phyloP scores from a whole-genome alignment of 1,140 invertebrate species.

The Bathynomus jamesi region DNA sequence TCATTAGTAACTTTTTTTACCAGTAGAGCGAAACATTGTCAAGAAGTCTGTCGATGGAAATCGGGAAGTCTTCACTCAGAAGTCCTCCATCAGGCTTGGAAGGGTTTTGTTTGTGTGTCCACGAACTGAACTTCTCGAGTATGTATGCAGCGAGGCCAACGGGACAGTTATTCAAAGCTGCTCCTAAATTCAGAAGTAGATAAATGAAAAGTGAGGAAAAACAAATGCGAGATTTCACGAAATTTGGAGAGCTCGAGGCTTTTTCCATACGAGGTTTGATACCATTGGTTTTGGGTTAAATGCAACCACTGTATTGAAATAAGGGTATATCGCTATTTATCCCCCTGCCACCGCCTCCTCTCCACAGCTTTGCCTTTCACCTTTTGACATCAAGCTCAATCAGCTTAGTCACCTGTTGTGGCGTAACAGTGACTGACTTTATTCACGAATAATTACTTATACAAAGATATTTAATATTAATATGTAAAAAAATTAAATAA shows the following conservation, averaged over 20 bases:
- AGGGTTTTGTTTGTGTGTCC: slow-evolving; percentile 56
- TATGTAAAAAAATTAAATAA: too few relatives aligned
- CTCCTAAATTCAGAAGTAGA: slow-evolving; percentile 39
- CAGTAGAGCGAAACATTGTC: slow-evolving; percentile 88
- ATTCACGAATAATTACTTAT: too few relatives aligned
- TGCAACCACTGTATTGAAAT: neutral
- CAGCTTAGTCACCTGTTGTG: too few relatives aligned
- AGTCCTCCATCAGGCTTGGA: slow-evolving; percentile 62
- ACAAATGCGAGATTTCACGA: neutral
- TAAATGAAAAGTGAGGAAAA: neutral
- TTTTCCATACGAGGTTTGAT: neutral
- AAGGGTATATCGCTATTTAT: neutral
- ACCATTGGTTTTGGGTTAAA: neutral
- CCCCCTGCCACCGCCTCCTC: neutral
- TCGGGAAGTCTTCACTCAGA: slow-evolving; percentile 43
- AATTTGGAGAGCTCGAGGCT: neutral
- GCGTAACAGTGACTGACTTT: too few relatives aligned
- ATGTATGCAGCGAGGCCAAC: slow-evolving; percentile 70
- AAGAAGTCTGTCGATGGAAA: slow-evolving; percentile 62
- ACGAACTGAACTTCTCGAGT: slow-evolving; percentile 74
- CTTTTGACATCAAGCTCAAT: too few relatives aligned
- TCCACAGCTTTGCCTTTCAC: neutral
- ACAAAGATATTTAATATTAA: too few relatives aligned
- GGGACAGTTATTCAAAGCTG: slow-evolving; percentile 48
- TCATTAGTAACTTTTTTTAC: too few relatives aligned